Conservation (phyloP, 2,113 vertebrate genomes). For the Gavia stellata region DNA sequence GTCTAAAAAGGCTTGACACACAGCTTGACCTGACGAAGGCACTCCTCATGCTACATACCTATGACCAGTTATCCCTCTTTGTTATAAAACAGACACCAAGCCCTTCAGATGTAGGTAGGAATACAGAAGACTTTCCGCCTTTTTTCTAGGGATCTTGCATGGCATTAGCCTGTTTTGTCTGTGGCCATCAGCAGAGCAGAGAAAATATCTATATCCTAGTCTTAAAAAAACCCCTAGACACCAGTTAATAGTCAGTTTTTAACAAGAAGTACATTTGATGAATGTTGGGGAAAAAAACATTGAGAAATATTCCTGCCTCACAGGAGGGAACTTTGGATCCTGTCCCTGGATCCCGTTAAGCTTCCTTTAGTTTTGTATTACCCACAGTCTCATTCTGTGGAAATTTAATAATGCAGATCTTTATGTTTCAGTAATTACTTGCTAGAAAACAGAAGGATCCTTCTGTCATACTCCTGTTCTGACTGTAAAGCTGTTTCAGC, state of each 20-base stretch:
- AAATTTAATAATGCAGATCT: conserved; percentile 13
- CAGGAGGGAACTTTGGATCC: not conserved
- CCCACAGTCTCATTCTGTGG: not conserved
- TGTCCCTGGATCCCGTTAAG: not conserved
- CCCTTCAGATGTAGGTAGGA: not conserved
- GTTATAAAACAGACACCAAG: not conserved
- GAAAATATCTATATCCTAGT: not conserved
- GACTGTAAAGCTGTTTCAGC: not conserved
- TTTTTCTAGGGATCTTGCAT: not conserved
- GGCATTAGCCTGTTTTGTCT: not conserved
- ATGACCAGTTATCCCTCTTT: not conserved
- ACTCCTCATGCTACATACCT: not conserved
- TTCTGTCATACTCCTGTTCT: not conserved
- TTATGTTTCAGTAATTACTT: not conserved
- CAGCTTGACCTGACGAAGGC: not conserved
- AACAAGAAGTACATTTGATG: not conserved
- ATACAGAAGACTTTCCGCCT: not conserved
- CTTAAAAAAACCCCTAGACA: not conserved
- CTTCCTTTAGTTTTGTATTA: not conserved
- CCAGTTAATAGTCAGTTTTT: not conserved
- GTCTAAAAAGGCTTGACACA: not conserved
- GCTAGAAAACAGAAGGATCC: not conserved
- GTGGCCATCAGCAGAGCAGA: not conserved
- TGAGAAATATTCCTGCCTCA: not conserved
- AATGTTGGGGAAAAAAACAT: not conserved